These are phyloP conservation scores for Unio pictorum DNA, from an alignment of 2,888 invertebrate species.

Conservation along the genomic window DNA sequence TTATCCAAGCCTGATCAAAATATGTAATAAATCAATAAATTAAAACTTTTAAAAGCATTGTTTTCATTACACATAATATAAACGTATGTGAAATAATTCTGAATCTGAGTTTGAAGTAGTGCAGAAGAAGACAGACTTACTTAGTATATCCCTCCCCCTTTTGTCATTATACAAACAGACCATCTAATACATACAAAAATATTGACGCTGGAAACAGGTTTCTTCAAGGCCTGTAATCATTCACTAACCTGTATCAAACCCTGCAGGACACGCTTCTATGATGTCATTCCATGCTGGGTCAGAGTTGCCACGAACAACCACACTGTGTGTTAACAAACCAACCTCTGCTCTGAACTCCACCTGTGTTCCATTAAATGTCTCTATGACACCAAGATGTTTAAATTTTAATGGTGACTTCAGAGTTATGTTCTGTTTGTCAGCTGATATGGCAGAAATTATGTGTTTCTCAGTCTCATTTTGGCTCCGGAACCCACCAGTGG, in stretches of 20 bases:
- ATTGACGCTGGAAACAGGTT: no score
- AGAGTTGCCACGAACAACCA: slow-evolving; percentile 60
- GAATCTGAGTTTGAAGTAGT: no score
- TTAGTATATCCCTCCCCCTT: no score
- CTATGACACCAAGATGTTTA: slow-evolving; percentile 52
- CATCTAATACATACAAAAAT: no score
- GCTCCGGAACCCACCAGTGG: slow-evolving; percentile 60
- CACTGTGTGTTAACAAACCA: slow-evolving; percentile 63
- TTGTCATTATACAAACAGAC: no score
- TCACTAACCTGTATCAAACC: slow-evolving; percentile 63
- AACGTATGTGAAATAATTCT: no score
- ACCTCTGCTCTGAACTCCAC: slow-evolving; percentile 65
- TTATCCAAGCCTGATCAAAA: no score
- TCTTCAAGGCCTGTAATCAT: no score
- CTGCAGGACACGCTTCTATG: slow-evolving; percentile 63
- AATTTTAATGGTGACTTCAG: slow-evolving; percentile 44
- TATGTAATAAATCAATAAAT: no score
- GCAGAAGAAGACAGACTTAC: no score
- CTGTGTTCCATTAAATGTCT: slow-evolving; percentile 42
- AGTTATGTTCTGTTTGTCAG: slow-evolving; percentile 55
- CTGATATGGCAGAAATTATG: slow-evolving; percentile 49
- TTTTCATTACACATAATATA: no score
- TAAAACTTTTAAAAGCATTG: no score
- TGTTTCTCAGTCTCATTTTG: slow-evolving; percentile 62
- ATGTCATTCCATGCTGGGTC: slow-evolving; percentile 57